Evolutionary conservation across 2,113 vertebrate species (phyloP).

Genomic region (Pyxicephalus adspersus): DNA sequence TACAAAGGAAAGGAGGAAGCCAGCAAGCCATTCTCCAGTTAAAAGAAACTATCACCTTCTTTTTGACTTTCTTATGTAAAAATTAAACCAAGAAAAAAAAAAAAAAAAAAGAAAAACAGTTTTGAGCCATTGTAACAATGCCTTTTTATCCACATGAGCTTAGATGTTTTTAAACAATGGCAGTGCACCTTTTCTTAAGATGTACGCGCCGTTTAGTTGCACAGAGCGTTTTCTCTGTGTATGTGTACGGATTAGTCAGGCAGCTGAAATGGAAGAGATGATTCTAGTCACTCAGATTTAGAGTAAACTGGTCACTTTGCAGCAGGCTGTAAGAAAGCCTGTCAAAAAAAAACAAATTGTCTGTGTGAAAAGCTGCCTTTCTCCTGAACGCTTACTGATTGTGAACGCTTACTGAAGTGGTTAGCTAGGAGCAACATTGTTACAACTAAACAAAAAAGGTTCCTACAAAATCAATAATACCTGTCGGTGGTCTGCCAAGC

Average conservation of each 20-base stretch:
- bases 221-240: not conserved
- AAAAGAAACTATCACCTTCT: constrained; percentile 71
- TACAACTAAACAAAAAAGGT: too few species aligned
- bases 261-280: not conserved
- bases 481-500: too few species aligned
- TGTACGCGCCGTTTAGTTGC: not conserved
- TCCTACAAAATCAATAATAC: too few species aligned
- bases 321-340: too few species aligned
- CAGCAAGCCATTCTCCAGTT: constrained; percentile 96
- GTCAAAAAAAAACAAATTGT: too few species aligned
- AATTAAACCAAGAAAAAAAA: constrained; percentile 60
- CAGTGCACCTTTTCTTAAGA: constrained; percentile 24
- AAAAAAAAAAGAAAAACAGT: constrained; percentile 64
- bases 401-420: too few species aligned
- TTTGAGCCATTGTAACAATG: constrained; percentile 83
- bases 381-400: too few species aligned
- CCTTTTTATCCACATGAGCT: constrained; percentile 73
- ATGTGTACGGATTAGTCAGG: not conserved
- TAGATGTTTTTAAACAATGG: constrained; percentile 45
- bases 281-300: too few species aligned
- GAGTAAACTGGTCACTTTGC: not conserved
- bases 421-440: too few species aligned
- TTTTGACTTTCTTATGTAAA: constrained; percentile 67
- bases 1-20: constrained; percentile 98
- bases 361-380: too few species aligned